These are phyloP conservation scores for Hylaeus volcanicus DNA, from an alignment of 1,140 invertebrate species.

Conservation along the genomic window DNA sequence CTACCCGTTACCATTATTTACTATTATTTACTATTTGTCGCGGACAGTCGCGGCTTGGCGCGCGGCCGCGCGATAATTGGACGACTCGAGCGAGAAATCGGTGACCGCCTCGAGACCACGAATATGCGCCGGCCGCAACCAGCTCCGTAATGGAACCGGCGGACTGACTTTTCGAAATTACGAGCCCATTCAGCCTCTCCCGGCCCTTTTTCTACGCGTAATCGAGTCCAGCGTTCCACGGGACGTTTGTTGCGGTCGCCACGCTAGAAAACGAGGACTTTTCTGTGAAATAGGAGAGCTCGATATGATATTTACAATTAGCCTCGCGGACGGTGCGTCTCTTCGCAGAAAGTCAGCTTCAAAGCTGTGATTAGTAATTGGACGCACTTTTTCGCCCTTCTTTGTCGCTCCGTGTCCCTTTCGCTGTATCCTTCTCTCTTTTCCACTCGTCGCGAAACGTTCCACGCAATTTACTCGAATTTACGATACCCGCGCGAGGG, in stretches of 20 bases:
- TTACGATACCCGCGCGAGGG: not conserved
- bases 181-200: constrained; percentile 27
- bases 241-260: not conserved
- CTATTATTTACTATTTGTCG: constrained; percentile 63
- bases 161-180: constrained; percentile 45
- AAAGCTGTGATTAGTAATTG: constrained; percentile 29
- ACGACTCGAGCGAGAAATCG: constrained; percentile 40
- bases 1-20: constrained; percentile 54
- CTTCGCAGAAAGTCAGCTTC: not conserved
- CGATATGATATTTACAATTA: constrained; percentile 42
- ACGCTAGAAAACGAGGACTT: not conserved
- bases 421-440: not conserved
- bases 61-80: constrained; percentile 49
- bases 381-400: constrained; percentile 11
- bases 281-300: constrained; percentile 7
- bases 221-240: not conserved
- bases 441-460: not conserved
- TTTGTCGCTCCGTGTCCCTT: not conserved
- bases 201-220: not conserved
- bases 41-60: constrained; percentile 9
- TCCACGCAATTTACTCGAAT: constrained; percentile 26
- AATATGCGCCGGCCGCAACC: not conserved
- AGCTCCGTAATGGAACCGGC: constrained; percentile 6
- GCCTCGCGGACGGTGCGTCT: not conserved
- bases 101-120: constrained; percentile 22